Conservation (phyloP, 2,888 invertebrate species). For the Pristionchus arcanus region DNA sequence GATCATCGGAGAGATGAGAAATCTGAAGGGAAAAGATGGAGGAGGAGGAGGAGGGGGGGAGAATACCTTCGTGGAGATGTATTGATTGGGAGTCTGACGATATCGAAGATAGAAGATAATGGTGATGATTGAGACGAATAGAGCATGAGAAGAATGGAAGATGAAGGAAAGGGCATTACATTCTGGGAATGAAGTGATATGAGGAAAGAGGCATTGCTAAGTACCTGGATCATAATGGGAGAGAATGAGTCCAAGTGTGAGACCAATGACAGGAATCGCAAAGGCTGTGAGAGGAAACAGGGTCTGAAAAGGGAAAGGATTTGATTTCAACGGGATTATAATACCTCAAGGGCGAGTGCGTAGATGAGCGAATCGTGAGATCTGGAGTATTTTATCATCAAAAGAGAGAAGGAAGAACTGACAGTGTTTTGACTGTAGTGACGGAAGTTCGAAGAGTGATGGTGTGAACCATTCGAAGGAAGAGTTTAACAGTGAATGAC, state of each 20-base stretch:
- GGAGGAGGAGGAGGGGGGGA: background rate
- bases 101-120: constrained; percentile 7
- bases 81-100: constrained; percentile 28
- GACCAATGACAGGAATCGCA: background rate
- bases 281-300: background rate
- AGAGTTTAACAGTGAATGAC: background rate
- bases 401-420: background rate
- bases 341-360: background rate
- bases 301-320: background rate
- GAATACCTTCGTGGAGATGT: constrained; percentile 18
- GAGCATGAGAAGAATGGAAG: background rate
- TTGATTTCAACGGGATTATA: background rate
- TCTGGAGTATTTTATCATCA: background rate
- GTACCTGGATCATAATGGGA: background rate
- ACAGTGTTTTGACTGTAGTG: background rate
- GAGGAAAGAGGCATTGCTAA: background rate
- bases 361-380: background rate
- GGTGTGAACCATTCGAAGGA: constrained; percentile 10
- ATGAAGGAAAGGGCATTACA: background rate
- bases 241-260: background rate
- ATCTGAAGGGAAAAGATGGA: background rate
- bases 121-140: background rate
- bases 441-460: background rate
- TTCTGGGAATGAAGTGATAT: background rate
- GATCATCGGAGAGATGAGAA: background rate